Conservation (phyloP, 2,797 vertebrate species). For the Scolopax bukidnonensis region DNA sequence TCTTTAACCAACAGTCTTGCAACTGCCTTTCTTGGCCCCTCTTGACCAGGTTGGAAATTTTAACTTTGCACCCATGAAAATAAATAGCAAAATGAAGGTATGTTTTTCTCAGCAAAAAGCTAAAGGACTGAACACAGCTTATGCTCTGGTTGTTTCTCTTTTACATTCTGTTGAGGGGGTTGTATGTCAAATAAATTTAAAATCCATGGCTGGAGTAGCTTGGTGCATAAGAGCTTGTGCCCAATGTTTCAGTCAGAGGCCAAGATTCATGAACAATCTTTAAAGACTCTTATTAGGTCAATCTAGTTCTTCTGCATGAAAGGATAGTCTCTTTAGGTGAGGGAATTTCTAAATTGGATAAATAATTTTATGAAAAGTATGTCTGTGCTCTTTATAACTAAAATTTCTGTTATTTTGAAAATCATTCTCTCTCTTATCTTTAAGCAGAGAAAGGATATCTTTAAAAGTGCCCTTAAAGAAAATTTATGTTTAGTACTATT, state of each 20-base stretch:
- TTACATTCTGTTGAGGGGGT: not conserved
- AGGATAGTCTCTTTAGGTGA: not conserved
- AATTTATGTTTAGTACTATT: not conserved
- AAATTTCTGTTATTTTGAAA: not conserved
- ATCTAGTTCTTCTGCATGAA: not conserved
- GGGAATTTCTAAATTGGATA: not conserved
- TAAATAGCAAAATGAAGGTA: not conserved
- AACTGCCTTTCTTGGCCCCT: not conserved
- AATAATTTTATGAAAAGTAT: not conserved
- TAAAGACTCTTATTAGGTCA: not conserved
- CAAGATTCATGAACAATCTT: not conserved
- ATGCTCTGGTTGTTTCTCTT: not conserved
- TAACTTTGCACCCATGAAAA: not conserved
- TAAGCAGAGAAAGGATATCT: not conserved
- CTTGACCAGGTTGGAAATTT: not conserved
- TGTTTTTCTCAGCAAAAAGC: not conserved
- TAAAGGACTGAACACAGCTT: not conserved
- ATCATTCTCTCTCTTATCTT: not conserved
- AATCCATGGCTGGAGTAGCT: not conserved
- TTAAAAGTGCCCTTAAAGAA: not conserved
- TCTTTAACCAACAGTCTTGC: not conserved
- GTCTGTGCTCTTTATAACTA: not conserved
- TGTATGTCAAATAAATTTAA: slow-evolving; percentile 1
- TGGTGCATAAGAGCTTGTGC: not conserved
- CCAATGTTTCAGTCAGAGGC: not conserved